phyloP scores from a whole-genome alignment of 2,797 vertebrate species.

The Kryptopterus vitreolus region DNA sequence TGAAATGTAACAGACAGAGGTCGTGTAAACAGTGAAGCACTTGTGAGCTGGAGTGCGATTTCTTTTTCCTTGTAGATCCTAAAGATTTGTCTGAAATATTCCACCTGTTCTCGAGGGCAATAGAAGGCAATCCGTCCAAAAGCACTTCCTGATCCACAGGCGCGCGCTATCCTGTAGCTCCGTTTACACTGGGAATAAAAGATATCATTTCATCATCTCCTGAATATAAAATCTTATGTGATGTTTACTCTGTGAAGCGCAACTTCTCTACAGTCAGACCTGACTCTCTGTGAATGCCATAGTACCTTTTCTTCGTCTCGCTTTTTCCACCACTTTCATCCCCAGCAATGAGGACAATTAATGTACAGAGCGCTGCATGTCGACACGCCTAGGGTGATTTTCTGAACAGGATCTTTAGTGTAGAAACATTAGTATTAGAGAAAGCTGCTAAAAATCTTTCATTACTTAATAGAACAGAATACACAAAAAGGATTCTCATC shows the following conservation, averaged over 20 bases:
- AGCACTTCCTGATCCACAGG: constrained; percentile 86
- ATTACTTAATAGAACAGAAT: neutral
- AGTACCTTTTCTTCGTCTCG: constrained; percentile 80
- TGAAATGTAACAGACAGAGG: neutral
- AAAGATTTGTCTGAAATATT: neutral
- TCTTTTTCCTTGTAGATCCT: too few species aligned
- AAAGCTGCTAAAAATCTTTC: neutral
- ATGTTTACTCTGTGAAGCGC: neutral
- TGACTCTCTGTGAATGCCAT: constrained; percentile 87
- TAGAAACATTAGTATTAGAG: neutral
- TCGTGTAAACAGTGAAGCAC: neutral
- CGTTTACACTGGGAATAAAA: constrained; percentile 80
- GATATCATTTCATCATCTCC: neutral
- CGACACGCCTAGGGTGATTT: constrained; percentile 90
- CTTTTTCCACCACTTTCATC: constrained; percentile 88
- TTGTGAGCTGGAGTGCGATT: constrained; percentile 9
- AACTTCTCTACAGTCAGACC: constrained; percentile 64
- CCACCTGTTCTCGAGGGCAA: constrained; percentile 88
- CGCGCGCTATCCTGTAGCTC: constrained; percentile 78
- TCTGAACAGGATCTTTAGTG: constrained; percentile 88
- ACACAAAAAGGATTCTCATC: too few species aligned
- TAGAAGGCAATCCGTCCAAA: constrained; percentile 96
- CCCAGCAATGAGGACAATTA: constrained; percentile 88
- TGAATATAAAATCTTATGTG: too few species aligned
- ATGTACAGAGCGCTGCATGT: constrained; percentile 81